Evolutionary conservation across 2,113 vertebrate genomes (phyloP).

Genomic region (Anthoscopus minutus): DNA sequence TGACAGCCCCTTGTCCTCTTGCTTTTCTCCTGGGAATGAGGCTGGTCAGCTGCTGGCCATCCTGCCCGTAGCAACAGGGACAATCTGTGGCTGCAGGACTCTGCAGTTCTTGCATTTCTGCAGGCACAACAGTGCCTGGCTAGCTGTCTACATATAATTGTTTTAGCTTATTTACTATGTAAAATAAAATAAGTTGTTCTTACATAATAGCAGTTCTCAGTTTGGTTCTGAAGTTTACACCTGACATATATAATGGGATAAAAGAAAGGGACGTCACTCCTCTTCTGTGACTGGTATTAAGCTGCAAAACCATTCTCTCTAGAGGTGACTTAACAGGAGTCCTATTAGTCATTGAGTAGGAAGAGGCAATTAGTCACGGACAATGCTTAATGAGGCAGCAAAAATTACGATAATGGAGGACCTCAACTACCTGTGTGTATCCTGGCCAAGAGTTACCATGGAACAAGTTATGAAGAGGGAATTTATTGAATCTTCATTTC

Average conservation of each 20-base stretch:
- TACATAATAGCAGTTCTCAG: not conserved
- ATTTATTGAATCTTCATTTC: not conserved
- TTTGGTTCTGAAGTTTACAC: not conserved
- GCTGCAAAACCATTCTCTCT: not conserved
- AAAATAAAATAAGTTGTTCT: not conserved
- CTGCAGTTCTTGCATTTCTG: not conserved
- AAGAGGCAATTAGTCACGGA: not conserved
- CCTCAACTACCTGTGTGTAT: not conserved
- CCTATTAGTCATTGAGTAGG: not conserved
- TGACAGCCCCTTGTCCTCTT: not conserved
- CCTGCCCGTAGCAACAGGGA: accelerated
- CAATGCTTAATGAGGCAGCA: not conserved
- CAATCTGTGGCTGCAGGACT: not conserved
- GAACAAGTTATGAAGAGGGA: not conserved
- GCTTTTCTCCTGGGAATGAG: not conserved
- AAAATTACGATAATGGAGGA: not conserved
- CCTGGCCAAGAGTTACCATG: not conserved
- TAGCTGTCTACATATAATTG: not conserved
- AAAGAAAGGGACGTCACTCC: not conserved
- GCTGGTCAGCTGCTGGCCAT: not conserved
- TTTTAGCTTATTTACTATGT: not conserved
- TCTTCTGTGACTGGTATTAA: not conserved
- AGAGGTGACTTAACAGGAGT: not conserved
- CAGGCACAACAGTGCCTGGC: not conserved
- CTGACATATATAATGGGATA: not conserved